A percentile compares a stretch with the other conserved stretches of the same genome.
phyloP scores from a whole-genome alignment of 2,888 invertebrate genomes.

The Apeira syringaria region DNA sequence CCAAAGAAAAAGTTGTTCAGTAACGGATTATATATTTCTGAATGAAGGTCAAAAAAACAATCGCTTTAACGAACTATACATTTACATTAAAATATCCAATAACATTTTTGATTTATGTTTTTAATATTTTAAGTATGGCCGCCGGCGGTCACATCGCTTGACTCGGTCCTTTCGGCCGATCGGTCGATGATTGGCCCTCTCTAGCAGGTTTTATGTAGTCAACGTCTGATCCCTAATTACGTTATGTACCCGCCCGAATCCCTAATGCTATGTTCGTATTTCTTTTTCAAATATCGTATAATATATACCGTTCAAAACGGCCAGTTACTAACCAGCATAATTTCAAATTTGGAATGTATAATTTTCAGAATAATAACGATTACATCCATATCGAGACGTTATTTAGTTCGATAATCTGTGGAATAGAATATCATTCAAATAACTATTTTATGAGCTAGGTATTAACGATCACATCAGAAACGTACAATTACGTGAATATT shows the following conservation, averaged over 20 bases:
- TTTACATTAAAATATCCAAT: slow-evolving; percentile 74
- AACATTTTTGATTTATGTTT: slow-evolving; percentile 74
- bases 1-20: slow-evolving; percentile 31
- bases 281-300: slow-evolving; percentile 42
- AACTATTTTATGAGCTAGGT: too few species aligned
- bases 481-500: too few species aligned
- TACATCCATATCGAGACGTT: too few species aligned
- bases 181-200: slow-evolving; percentile 65
- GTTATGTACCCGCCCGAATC: slow-evolving; percentile 57
- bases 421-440: too few species aligned
- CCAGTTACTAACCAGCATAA: slow-evolving; percentile 37
- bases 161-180: slow-evolving; percentile 56
- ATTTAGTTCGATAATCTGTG: too few species aligned
- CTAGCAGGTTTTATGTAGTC: slow-evolving; percentile 53
- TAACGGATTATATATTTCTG: slow-evolving; percentile 21
- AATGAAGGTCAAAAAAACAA: slow-evolving; percentile 27
- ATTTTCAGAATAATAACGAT: too few species aligned
- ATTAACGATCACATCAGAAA: too few species aligned
- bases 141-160: slow-evolving; percentile 59
- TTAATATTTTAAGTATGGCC: slow-evolving; percentile 78
- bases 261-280: slow-evolving; percentile 51
- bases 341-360: slow-evolving; percentile 41
- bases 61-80: slow-evolving; percentile 53
- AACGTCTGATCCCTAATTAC: slow-evolving; percentile 66
- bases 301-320: slow-evolving; percentile 37